Conservation (phyloP, 2,888 invertebrate species). For the Stegana nigrithorax region DNA sequence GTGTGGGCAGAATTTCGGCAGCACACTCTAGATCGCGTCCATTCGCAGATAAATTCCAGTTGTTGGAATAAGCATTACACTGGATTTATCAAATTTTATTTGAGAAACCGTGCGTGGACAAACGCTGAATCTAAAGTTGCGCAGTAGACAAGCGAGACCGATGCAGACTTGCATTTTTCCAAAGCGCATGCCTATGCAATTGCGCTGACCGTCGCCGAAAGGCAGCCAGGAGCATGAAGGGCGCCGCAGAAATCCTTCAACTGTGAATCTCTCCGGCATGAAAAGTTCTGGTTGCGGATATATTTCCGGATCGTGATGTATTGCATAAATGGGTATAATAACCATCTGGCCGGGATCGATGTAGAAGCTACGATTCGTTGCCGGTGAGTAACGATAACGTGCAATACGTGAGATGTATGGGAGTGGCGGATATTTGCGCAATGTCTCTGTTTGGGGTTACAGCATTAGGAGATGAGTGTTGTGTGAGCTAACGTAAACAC, state of each 20-base stretch:
- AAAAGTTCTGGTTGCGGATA: conserved; percentile 72
- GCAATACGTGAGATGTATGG: conserved; percentile 68
- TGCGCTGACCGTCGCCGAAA: conserved; percentile 35
- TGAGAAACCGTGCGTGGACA: neutral
- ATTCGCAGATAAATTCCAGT: neutral
- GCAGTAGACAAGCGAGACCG: conserved; percentile 32
- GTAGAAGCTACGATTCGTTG: conserved; percentile 60
- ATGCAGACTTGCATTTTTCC: conserved; percentile 38
- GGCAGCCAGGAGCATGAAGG: conserved; percentile 47
- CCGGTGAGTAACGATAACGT: neutral
- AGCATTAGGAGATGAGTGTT: neutral
- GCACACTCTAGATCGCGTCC: too few relatives aligned
- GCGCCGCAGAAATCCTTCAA: conserved; percentile 69
- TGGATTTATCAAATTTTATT: neutral
- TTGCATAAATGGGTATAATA: conserved; percentile 68
- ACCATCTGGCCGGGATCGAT: conserved; percentile 70
- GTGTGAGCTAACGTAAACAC: neutral
- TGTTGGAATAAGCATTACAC: neutral
- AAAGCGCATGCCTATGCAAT: conserved; percentile 42
- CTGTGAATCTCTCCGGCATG: conserved; percentile 72
- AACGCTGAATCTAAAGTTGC: conserved; percentile 32
- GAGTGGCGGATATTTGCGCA: conserved; percentile 71
- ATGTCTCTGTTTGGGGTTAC: conserved; percentile 68
- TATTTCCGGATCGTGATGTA: conserved; percentile 70
- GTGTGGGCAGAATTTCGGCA: too few relatives aligned